Conservation (phyloP, 1,140 invertebrate species). For the Nasonia longicornis region DNA sequence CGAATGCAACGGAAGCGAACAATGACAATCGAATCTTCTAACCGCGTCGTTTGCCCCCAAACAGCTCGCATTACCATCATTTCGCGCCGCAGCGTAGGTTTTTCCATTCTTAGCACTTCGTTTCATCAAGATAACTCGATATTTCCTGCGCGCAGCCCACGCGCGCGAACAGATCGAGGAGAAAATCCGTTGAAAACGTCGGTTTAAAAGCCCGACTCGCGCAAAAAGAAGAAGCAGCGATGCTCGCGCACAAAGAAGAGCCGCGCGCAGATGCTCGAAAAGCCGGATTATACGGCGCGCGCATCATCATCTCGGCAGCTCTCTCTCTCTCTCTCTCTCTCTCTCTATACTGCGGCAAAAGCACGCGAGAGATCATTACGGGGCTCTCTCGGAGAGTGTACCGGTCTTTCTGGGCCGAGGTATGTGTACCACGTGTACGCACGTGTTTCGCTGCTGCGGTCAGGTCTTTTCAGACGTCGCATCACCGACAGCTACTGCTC, state of each 20-base stretch:
- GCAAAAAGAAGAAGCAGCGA: neutral
- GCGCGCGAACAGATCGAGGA: neutral
- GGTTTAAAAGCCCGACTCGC: neutral
- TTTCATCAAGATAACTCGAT: no score
- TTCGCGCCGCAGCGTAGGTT: no score
- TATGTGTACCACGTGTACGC: constrained; percentile 12
- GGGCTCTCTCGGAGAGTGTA: neutral
- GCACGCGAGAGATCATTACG: neutral
- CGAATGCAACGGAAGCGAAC: no score
- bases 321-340: neutral
- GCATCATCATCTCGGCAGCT: neutral
- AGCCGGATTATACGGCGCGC: neutral
- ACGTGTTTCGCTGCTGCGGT: neutral
- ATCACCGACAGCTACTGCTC: neutral
- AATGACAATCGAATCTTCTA: no score
- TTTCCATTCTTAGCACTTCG: no score
- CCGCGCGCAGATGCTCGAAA: neutral
- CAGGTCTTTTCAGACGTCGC: neutral
- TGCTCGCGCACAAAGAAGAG: neutral
- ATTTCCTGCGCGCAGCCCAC: no score
- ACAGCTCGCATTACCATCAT: no score
- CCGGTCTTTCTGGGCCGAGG: neutral
- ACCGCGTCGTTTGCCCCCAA: no score
- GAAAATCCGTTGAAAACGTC: neutral
- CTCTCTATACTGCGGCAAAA: neutral